phyloP scores from a whole-genome alignment of 2,888 invertebrate genomes.

The Smittia sp. region DNA sequence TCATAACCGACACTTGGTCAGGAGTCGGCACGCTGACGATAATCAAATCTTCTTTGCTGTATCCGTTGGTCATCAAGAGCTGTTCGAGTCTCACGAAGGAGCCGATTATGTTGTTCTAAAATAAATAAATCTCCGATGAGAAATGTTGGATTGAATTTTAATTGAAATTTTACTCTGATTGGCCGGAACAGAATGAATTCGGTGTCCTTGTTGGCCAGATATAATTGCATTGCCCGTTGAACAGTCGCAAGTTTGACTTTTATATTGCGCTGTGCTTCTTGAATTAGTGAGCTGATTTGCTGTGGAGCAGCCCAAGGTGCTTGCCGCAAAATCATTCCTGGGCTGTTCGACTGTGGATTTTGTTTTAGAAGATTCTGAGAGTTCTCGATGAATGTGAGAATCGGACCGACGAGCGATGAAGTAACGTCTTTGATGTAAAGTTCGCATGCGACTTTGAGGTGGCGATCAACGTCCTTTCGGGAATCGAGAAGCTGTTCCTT shows the following conservation, averaged over 20 bases:
- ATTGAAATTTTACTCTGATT: conserved; percentile 65
- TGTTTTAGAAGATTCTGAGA: conserved; percentile 54
- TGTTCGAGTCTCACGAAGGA: conserved; percentile 83
- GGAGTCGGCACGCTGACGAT: conserved; percentile 88
- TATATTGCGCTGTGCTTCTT: conserved; percentile 74
- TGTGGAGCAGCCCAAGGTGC: conserved; percentile 69
- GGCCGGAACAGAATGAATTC: conserved; percentile 95
- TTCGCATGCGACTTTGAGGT: conserved; percentile 87
- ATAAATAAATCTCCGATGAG: conserved; percentile 30
- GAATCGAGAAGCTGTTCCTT: conserved; percentile 91
- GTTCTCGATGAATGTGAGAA: conserved; percentile 71
- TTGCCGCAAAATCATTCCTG: conserved; percentile 49
- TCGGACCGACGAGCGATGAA: conserved; percentile 69
- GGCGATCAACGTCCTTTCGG: conserved; percentile 91
- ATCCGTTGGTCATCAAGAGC: conserved; percentile 69
- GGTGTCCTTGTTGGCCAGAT: conserved; percentile 93
- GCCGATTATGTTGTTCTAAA: conserved; percentile 81
- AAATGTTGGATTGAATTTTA: conserved; percentile 10
- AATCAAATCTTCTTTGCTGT: conserved; percentile 75
- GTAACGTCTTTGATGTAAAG: conserved; percentile 79
- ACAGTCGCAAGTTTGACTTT: conserved; percentile 75
- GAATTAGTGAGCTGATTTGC: conserved; percentile 68
- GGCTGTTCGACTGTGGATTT: neutral
- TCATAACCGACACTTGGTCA: conserved; percentile 87
- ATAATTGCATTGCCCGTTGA: conserved; percentile 89